Base-by-base conservation (phyloP, 2,888 invertebrate species). In the Sarcophaga variegata region DNA sequence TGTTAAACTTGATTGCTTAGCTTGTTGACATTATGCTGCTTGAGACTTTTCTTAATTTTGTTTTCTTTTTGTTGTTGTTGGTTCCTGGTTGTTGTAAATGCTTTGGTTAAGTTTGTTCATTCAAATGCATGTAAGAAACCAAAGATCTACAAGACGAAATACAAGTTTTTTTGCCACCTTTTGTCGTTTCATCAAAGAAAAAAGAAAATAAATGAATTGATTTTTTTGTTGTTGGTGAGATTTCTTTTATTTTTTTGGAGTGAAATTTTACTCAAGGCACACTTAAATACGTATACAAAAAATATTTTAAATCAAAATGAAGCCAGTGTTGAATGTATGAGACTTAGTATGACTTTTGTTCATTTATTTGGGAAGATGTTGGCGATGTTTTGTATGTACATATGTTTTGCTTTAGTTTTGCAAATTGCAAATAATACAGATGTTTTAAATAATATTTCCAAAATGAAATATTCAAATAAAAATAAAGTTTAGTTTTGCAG, bases 11-110 rank as follows among this genome's bases (percentile, higher is more conserved):
- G 86, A 83, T 86, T 83, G 83, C 85, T 85, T 82, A 37, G 82
- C 82, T 86, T 86, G 83, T 86, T 83, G 86, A 83, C 86, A 86
- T 83, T 81, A 72, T 86, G 72, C 86, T 80, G 86, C 80, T 80
- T 86, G 80, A 86, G 83, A 83, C 80, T 62, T 77, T 76, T 80
- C 74, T 82, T 78, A 59, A 27, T 4, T 37, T 72, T 22, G 45
- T 8, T 20, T 72, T 27, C 59, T 6, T 37, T 0, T 37, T 37
- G 37, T 37, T 37, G 10, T 37, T 37, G 37, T 37, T 8, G 37
- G 37, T 37, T 37, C 2, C 37, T 37, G 10, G 8, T 74, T 69
- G 54, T 47, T 59, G 66, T 62, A 62, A 67, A 72, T 83, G 20
- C 37, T 54, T 70, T 25, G 54, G 63, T 63, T 64, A 70, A 70